A percentile compares a stretch with the other conserved stretches of the same genome.
phyloP scores from a whole-genome alignment of 1,140 invertebrate genomes.

The Zaprionus nigranus region DNA sequence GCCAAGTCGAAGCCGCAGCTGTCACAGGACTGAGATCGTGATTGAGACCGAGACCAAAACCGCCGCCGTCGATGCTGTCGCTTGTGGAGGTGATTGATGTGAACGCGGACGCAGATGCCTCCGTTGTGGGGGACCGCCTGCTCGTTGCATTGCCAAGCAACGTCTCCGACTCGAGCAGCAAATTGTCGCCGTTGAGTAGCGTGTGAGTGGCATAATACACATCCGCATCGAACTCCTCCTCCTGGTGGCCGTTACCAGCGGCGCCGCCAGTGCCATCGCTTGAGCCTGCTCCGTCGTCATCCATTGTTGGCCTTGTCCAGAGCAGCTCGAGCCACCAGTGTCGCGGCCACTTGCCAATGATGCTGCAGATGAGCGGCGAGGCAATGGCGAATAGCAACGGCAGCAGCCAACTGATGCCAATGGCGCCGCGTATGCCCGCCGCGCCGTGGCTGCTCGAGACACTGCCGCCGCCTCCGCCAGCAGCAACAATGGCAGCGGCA shows the following conservation, averaged over 20 bases:
- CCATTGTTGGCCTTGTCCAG: constrained; percentile 34
- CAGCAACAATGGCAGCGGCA: neutral
- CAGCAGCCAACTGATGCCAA: constrained; percentile 83
- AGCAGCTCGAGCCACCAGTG: constrained; percentile 82
- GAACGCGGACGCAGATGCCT: constrained; percentile 24
- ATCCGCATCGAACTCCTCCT: constrained; percentile 43
- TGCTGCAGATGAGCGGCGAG: constrained; percentile 82
- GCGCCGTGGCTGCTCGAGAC: constrained; percentile 35
- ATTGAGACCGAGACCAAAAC: constrained; percentile 18
- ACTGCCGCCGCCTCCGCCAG: constrained; percentile 11
- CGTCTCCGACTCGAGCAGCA: constrained; percentile 69
- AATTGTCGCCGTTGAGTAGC: constrained; percentile 74
- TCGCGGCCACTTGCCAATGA: constrained; percentile 82
- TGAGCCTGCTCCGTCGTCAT: constrained; percentile 14
- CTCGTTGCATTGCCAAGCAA: constrained; percentile 61
- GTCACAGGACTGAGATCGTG: constrained; percentile 35
- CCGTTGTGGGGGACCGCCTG: neutral
- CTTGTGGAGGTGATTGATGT: neutral
- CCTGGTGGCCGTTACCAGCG: neutral
- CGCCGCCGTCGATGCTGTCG: neutral
- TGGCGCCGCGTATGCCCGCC: constrained; percentile 77
- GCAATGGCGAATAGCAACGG: constrained; percentile 81
- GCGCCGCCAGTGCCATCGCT: neutral
- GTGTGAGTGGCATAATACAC: constrained; percentile 65
- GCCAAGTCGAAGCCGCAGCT: constrained; percentile 53